Evolutionary conservation across 2,113 vertebrate species (phyloP).

Genomic region (Chascanopsetta lugubris): DNA sequence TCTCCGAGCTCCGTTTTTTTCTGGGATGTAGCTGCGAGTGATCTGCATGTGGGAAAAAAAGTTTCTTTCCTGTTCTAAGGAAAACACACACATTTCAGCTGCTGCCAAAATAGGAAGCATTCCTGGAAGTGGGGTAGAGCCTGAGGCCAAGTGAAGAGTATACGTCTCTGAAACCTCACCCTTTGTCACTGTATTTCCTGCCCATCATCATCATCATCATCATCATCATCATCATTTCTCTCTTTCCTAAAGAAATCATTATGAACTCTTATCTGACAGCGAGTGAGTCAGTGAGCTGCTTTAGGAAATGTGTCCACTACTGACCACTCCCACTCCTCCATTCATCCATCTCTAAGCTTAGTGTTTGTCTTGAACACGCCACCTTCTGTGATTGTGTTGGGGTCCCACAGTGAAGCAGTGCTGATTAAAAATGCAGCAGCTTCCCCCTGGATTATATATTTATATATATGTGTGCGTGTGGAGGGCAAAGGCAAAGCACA

Average conservation of each 20-base stretch:
- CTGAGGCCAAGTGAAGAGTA: neutral
- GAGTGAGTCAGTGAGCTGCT: constrained; percentile 60
- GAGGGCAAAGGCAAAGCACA: constrained; percentile 19
- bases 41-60: constrained; percentile 43
- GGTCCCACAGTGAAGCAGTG: constrained; percentile 3
- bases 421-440: constrained; percentile 33
- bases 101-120: constrained; percentile 38
- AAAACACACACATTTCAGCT: constrained; percentile 46
- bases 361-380: neutral
- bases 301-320: constrained; percentile 58
- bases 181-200: constrained; percentile 2
- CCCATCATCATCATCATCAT: no score
- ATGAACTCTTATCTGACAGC: constrained; percentile 50
- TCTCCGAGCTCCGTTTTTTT: constrained; percentile 37
- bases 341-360: constrained; percentile 3
- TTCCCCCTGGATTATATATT: constrained; percentile 30
- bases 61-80: constrained; percentile 45
- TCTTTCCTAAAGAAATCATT: constrained; percentile 52
- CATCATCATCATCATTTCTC: constrained; percentile 32
- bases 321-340: constrained; percentile 45
- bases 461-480: no score
- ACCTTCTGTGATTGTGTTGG: neutral
- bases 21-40: constrained; percentile 30
- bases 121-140: constrained; percentile 17
- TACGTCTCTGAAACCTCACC: neutral